These are phyloP conservation scores for Drosophila asahinai DNA, from an alignment of 1,140 invertebrate species.

Conservation along the genomic window DNA sequence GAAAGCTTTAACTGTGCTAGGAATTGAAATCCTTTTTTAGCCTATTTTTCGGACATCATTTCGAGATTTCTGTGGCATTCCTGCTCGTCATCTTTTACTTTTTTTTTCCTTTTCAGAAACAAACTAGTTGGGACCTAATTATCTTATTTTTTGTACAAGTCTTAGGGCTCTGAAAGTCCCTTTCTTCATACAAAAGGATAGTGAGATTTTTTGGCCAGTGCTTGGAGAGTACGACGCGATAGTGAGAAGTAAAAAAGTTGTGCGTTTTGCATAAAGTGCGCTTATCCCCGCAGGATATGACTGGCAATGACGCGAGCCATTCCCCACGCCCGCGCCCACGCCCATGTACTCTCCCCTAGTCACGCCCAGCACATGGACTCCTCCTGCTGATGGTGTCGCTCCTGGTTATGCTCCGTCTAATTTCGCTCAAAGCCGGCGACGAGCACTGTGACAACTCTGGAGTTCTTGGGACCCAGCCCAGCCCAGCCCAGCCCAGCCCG, in stretches of 20 bases:
- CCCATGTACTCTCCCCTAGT: not conserved
- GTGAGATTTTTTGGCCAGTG: not conserved
- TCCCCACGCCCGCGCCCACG: slow-evolving; percentile 20
- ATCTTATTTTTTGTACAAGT: too few species aligned
- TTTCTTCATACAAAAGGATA: not conserved
- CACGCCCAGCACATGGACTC: not conserved
- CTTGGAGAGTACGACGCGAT: slow-evolving; percentile 1
- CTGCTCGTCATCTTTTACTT: too few species aligned
- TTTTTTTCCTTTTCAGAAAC: too few species aligned
- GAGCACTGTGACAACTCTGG: slow-evolving; percentile 36
- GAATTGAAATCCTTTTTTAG: not conserved
- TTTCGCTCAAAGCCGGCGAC: slow-evolving; percentile 67
- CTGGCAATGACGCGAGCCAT: slow-evolving; percentile 73
- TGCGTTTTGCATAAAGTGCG: slow-evolving; percentile 81
- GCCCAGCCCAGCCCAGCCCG: not conserved
- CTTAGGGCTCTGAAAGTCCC: not conserved
- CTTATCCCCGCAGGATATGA: slow-evolving; percentile 81
- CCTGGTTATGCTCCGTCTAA: slow-evolving; percentile 67
- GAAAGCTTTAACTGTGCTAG: too few species aligned
- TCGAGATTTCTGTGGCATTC: not conserved
- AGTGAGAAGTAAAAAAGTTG: slow-evolving; percentile 63
- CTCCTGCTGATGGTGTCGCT: slow-evolving; percentile 27
- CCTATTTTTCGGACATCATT: too few species aligned
- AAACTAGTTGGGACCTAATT: too few species aligned
- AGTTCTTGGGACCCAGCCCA: slow-evolving; percentile 31